Conservation (phyloP, 1,140 invertebrate genomes). For the Macrobrachium nipponense region DNA sequence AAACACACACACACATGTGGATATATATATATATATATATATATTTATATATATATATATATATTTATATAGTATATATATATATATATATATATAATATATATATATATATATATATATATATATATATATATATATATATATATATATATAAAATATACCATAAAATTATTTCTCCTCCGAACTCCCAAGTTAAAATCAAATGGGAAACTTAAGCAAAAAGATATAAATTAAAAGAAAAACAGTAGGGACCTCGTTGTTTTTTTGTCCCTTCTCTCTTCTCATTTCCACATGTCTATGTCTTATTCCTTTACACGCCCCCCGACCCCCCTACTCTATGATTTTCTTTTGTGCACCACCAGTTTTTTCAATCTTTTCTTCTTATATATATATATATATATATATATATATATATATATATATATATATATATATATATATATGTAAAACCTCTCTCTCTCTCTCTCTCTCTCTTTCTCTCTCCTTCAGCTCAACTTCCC, state of each 20-base stretch:
- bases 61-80: slow-evolving; percentile 13
- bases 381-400: not conserved
- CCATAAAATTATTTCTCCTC: no score
- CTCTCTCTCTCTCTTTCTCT: slow-evolving; percentile 1
- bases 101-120: slow-evolving; percentile 11
- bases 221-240: not conserved
- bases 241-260: not conserved
- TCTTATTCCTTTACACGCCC: not conserved
- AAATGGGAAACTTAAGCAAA: not conserved
- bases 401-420: no score
- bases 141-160: not conserved
- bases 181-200: not conserved
- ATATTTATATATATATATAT: slow-evolving; percentile 6
- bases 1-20: slow-evolving; percentile 16
- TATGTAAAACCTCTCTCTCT: no score
- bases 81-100: no score
- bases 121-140: not conserved
- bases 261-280: not conserved
- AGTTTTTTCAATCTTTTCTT: not conserved
- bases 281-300: not conserved
- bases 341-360: not conserved
- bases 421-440: no score
- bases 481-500: not conserved
- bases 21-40: slow-evolving; percentile 10
- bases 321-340: not conserved